Evolutionary conservation across 2,797 vertebrate genomes (phyloP).

Genomic region (Lithobates sylvaticus): DNA sequence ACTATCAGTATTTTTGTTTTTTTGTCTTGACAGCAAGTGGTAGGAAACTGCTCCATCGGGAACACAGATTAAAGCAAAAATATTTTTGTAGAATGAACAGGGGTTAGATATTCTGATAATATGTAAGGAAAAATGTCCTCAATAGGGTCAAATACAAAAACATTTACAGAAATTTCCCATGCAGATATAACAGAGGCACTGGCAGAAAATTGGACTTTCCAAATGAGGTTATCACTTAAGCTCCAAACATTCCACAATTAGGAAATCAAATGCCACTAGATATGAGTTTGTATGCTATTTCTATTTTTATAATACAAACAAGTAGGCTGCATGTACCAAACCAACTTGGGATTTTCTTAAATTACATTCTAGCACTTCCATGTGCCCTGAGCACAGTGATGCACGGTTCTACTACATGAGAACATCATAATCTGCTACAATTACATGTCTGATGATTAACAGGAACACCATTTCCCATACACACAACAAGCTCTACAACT

Average conservation of each 20-base stretch:
- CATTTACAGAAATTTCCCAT: neutral
- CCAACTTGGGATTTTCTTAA: neutral
- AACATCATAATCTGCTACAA: conserved; percentile 48
- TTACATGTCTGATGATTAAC: conserved; percentile 51
- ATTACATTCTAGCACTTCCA: neutral
- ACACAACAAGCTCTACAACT: conserved; percentile 52
- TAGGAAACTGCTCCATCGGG: too few species aligned
- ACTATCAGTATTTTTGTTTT: too few species aligned
- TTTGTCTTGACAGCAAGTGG: too few species aligned
- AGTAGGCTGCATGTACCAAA: neutral
- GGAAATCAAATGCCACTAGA: neutral
- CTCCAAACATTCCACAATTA: neutral
- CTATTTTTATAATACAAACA: neutral
- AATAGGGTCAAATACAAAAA: too few species aligned
- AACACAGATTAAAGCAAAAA: too few species aligned
- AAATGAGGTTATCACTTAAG: neutral
- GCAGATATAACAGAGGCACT: neutral
- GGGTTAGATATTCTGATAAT: neutral
- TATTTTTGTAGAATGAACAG: too few species aligned
- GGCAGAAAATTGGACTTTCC: neutral
- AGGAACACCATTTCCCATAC: conserved; percentile 50
- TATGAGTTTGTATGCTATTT: neutral
- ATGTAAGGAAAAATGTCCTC: neutral
- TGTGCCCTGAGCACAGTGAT: neutral
- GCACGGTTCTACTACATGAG: conserved; percentile 15